Evolutionary conservation across 2,113 vertebrate genomes (phyloP).

Genomic region (Eulemur macaco): DNA sequence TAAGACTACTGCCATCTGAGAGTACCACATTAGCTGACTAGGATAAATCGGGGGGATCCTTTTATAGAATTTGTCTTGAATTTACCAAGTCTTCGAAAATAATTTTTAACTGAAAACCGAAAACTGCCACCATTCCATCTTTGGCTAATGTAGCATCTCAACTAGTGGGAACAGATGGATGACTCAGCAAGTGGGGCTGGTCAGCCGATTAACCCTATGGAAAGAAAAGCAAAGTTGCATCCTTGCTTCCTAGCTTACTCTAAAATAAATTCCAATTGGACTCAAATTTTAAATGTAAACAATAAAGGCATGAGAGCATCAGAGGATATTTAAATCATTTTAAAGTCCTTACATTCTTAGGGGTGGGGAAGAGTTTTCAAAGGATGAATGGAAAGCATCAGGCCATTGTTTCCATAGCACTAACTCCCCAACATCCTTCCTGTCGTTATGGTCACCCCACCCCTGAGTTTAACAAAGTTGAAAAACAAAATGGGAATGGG

Average conservation of each 20-base stretch:
- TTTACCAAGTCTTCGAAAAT: neutral
- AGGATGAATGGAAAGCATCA: neutral
- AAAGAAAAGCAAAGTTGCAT: neutral
- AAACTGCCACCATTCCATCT: neutral
- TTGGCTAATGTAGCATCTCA: neutral
- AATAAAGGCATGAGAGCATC: neutral
- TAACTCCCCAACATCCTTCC: constrained; percentile 2
- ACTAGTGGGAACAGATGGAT: neutral
- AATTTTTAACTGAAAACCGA: neutral
- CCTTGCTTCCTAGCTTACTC: neutral
- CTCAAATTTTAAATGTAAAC: neutral
- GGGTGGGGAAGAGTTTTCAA: neutral
- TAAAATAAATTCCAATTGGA: neutral
- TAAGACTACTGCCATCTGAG: neutral
- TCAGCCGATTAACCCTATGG: neutral
- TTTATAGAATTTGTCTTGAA: neutral
- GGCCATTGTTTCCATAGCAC: neutral
- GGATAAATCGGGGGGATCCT: neutral
- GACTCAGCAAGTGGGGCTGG: neutral
- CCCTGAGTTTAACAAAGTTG: neutral
- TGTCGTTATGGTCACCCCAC: neutral
- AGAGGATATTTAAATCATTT: neutral
- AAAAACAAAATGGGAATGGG: constrained; percentile 28
- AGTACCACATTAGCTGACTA: neutral
- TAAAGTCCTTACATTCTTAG: neutral